Evolutionary conservation across 92 coral and sea anemone genomes (phyloP).

Genomic region (Actinostola sp.): DNA sequence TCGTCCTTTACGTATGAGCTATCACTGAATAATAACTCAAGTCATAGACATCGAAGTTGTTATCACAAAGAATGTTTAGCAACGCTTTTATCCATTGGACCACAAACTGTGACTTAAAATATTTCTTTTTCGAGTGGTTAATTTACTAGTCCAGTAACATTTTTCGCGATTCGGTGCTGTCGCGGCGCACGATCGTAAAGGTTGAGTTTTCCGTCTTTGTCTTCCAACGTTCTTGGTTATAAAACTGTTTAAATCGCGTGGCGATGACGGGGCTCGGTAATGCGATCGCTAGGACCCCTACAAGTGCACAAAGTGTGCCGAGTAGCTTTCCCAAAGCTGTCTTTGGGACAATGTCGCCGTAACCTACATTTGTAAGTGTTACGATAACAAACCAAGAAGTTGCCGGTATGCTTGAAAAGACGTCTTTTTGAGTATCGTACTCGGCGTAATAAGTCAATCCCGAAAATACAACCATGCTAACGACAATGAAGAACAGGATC

Average conservation of each 20-base stretch:
- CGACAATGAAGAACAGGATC: conserved; percentile 74
- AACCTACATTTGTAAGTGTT: conserved; percentile 93
- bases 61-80: too few relatives aligned
- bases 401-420: conserved; percentile 80
- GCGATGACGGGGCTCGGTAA: conserved; percentile 87
- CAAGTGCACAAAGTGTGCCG: conserved; percentile 79
- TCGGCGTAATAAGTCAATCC: conserved; percentile 81
- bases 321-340: conserved; percentile 74
- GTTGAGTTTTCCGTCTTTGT: conserved; percentile 3
- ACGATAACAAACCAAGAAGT: conserved; percentile 95
- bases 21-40: too few relatives aligned
- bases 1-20: too few relatives aligned
- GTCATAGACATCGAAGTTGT: too few relatives aligned
- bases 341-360: conserved; percentile 92
- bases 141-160: neutral
- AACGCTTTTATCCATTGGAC: neutral
- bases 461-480: conserved; percentile 79
- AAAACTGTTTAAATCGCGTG: conserved; percentile 73
- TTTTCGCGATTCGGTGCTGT: neutral
- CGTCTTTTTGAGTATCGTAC: conserved; percentile 57
- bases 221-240: conserved; percentile 63
- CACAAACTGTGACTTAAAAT: neutral
- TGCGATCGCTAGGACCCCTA: conserved; percentile 80
- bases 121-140: neutral
- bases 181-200: neutral